These are phyloP conservation scores for Didymodactylos carnosus DNA, from an alignment of 2,888 invertebrate species.

Conservation along the genomic window DNA sequence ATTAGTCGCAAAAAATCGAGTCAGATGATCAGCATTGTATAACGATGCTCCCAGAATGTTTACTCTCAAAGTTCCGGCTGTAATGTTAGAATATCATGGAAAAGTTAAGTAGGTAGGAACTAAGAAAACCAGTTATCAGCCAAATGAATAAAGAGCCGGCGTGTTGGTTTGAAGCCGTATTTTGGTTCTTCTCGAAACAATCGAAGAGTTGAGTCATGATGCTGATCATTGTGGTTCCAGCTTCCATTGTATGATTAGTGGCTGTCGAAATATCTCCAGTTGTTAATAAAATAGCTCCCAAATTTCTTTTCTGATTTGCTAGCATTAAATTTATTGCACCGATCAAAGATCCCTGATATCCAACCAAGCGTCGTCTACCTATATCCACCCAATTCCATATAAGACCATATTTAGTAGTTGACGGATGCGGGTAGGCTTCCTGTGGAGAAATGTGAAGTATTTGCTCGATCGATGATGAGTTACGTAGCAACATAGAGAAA, in stretches of 20 bases:
- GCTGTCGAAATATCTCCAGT: background rate
- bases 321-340: background rate
- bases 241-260: background rate
- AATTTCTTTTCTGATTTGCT: background rate
- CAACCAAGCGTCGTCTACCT: background rate
- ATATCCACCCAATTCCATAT: background rate
- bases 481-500: background rate
- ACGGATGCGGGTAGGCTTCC: background rate
- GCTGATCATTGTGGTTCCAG: background rate
- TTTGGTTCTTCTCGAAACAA: background rate
- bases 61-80: background rate
- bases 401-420: background rate
- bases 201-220: background rate
- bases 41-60: background rate
- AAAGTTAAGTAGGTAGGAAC: background rate
- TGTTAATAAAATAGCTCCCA: background rate
- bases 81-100: background rate
- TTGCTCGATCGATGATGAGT: background rate
- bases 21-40: background rate
- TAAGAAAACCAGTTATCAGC: background rate
- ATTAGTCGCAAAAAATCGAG: background rate
- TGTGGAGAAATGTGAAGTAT: background rate
- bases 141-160: background rate
- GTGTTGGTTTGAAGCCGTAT: background rate
- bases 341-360: background rate